Evolutionary conservation across 2,888 invertebrate species (phyloP).

Genomic region (Scaeva pyrastri): DNA sequence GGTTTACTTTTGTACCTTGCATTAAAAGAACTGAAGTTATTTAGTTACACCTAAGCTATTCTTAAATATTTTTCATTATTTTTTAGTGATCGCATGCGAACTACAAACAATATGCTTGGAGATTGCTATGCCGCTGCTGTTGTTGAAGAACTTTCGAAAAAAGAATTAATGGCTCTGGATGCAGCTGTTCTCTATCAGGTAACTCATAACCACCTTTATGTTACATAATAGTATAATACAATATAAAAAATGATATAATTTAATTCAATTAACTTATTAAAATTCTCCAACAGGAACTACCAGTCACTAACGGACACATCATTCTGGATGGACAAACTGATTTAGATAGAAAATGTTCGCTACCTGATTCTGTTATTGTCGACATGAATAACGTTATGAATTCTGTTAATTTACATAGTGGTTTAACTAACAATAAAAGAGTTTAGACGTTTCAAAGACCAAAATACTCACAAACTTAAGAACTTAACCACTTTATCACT

Average conservation of each 20-base stretch:
- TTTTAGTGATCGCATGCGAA: conserved; percentile 91
- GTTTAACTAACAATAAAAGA: conserved; percentile 69
- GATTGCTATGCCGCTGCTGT: conserved; percentile 95
- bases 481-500: conserved; percentile 34
- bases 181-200: conserved; percentile 87
- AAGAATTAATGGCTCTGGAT: conserved; percentile 91
- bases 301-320: conserved; percentile 84
- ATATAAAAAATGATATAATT: neutral
- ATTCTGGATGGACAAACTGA: conserved; percentile 85
- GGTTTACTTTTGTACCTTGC: too few relatives aligned
- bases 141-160: conserved; percentile 92
- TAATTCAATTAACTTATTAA: conserved; percentile 12
- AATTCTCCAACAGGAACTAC: conserved; percentile 83
- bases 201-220: conserved; percentile 50
- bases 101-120: conserved; percentile 94
- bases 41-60: neutral
- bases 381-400: conserved; percentile 84
- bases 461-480: neutral
- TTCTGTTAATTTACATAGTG: conserved; percentile 76
- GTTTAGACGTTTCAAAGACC: conserved; percentile 44
- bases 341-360: conserved; percentile 84
- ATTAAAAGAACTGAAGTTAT: too few relatives aligned
- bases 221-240: conserved; percentile 22
- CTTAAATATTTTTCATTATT: neutral
- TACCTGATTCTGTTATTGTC: conserved; percentile 86